These are phyloP conservation scores for Andricus quercusramuli DNA, from an alignment of 2,888 invertebrate species.

Conservation along the genomic window DNA sequence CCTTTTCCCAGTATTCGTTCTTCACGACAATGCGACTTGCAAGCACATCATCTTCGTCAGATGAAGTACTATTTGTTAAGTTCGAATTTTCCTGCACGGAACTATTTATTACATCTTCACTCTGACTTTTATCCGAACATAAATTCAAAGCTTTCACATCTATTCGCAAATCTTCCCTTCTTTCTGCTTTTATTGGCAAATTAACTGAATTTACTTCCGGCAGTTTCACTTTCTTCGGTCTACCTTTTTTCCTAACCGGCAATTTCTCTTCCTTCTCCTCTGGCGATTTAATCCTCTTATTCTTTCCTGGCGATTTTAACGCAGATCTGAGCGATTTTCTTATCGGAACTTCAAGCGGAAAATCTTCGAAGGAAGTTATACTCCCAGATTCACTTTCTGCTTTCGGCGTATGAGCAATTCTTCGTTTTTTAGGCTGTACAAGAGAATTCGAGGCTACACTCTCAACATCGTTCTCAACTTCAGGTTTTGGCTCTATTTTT, in stretches of 20 bases:
- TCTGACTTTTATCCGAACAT: background rate
- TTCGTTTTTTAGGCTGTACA: background rate
- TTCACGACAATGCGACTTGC: background rate
- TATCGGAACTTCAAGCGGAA: background rate
- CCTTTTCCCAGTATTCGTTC: background rate
- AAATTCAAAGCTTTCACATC: background rate
- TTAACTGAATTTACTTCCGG: background rate
- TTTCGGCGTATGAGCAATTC: constrained; percentile 29
- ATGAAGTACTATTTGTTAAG: background rate
- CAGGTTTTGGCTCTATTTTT: background rate
- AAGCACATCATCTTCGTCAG: background rate
- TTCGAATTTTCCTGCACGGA: background rate
- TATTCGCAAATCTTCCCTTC: background rate
- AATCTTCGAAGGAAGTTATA: background rate
- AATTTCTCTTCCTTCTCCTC: background rate
- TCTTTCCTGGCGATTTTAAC: background rate
- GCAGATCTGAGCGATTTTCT: constrained; percentile 20
- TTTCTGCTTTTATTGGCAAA: background rate
- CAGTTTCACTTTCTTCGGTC: background rate
- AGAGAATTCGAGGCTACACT: background rate
- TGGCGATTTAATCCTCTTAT: background rate
- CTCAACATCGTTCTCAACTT: background rate
- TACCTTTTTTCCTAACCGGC: background rate
- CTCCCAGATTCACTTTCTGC: background rate
- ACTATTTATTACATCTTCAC: no score